These are phyloP conservation scores for Lampris megalopsis DNA, from an alignment of 2,113 vertebrate species.

Conservation along the genomic window DNA sequence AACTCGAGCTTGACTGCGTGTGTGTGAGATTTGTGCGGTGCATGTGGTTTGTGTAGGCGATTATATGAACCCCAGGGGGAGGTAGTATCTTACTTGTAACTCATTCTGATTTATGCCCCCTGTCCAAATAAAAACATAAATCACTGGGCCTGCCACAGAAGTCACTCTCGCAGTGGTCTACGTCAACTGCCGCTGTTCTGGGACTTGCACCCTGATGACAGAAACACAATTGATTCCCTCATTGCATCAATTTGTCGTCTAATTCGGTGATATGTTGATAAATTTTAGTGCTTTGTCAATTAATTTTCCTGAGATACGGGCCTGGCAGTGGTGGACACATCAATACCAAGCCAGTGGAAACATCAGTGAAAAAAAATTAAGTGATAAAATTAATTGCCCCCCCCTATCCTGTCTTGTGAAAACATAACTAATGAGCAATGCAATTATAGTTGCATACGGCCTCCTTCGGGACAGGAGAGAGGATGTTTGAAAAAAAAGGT, in stretches of 20 bases:
- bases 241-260: conserved; percentile 86
- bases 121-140: conserved; percentile 84
- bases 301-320: conserved; percentile 86
- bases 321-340: conserved; percentile 74
- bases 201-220: conserved; percentile 72
- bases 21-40: conserved; percentile 38
- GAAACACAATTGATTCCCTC: conserved; percentile 87
- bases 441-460: conserved; percentile 86
- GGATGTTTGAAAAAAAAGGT: conserved; percentile 77
- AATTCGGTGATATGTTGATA: conserved; percentile 87
- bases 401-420: conserved; percentile 81
- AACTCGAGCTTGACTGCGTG: conserved; percentile 14
- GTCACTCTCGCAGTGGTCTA: conserved; percentile 76
- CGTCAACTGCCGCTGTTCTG: conserved; percentile 67
- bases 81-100: conserved; percentile 76
- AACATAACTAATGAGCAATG: conserved; percentile 87
- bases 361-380: conserved; percentile 86
- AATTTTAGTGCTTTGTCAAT: conserved; percentile 85
- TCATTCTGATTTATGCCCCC: conserved; percentile 84
- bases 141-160: conserved; percentile 79
- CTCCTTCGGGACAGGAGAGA: conserved; percentile 80
- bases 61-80: conserved; percentile 70
- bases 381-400: conserved; percentile 87
- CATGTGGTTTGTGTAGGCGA: conserved; percentile 33
- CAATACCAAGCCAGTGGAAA: conserved; percentile 77